Percentiles rank a stretch among this genome's conserved stretches.
phyloP scores from a whole-genome alignment of 1,140 invertebrate species.

The Bacillus rossius region DNA sequence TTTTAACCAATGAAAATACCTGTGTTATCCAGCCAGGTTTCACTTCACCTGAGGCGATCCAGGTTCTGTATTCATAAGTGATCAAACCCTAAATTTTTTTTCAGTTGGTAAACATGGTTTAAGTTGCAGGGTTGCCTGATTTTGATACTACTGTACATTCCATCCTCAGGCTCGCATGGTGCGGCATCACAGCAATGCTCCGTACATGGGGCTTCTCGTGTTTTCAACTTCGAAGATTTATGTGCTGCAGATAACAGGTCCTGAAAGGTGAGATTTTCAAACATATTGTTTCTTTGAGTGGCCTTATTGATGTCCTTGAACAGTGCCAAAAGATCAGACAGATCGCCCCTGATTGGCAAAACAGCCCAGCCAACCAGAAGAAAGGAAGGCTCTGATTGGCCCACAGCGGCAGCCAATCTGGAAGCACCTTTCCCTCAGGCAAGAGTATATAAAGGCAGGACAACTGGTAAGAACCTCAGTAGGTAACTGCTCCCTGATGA shows the following conservation, averaged over 20 bases:
- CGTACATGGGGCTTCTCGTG: neutral
- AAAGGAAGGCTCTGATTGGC: too few species aligned
- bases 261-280: neutral
- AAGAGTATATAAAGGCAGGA: too few species aligned
- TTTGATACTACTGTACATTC: neutral
- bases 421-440: too few species aligned
- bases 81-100: neutral
- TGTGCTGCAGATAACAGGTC: neutral
- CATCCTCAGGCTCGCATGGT: neutral
- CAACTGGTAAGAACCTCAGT: too few species aligned
- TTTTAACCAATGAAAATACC: too few species aligned
- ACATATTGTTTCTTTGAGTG: neutral
- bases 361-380: too few species aligned
- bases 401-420: too few species aligned
- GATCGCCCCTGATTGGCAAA: too few species aligned
- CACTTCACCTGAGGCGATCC: neutral
- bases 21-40: too few species aligned
- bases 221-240: neutral
- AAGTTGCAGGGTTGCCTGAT: neutral
- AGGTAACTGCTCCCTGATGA: too few species aligned
- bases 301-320: too few species aligned
- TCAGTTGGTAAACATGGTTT: neutral
- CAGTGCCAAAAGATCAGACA: too few species aligned
- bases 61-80: neutral
- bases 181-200: neutral